Conservation (phyloP, 2,113 vertebrate species). For the Nibea coibor region DNA sequence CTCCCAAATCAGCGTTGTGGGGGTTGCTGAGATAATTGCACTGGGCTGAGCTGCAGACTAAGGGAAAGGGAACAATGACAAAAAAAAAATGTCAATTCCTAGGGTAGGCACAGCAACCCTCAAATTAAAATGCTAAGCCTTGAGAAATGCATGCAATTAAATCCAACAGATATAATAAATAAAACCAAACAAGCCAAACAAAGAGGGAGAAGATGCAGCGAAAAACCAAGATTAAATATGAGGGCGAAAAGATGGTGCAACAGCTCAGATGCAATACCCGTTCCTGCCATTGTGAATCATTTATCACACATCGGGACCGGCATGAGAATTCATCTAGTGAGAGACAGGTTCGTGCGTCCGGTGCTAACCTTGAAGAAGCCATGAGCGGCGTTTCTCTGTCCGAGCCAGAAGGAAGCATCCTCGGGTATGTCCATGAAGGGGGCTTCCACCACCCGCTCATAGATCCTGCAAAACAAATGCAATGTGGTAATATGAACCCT, state of each 20-base stretch:
- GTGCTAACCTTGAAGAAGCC: slow-evolving; percentile 92
- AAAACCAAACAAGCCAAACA: slow-evolving; percentile 59
- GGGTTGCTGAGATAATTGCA: slow-evolving; percentile 74
- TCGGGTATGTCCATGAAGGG: slow-evolving; percentile 92
- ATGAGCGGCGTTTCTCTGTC: slow-evolving; percentile 95
- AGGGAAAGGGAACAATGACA: slow-evolving; percentile 64
- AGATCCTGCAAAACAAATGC: slow-evolving; percentile 87
- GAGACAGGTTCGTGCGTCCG: not conserved
- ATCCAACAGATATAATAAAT: slow-evolving; percentile 62
- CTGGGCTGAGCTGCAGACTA: slow-evolving; percentile 66
- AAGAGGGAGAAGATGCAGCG: slow-evolving; percentile 35
- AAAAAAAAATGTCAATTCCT: slow-evolving; percentile 52
- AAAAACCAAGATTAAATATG: slow-evolving; percentile 19
- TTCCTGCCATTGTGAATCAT: slow-evolving; percentile 46
- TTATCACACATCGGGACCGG: slow-evolving; percentile 39
- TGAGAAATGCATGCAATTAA: slow-evolving; percentile 71
- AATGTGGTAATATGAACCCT: not conserved
- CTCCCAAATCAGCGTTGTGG: slow-evolving; percentile 69
- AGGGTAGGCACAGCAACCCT: slow-evolving; percentile 45
- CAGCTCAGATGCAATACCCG: slow-evolving; percentile 27
- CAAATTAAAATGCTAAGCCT: slow-evolving; percentile 65
- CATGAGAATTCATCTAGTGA: slow-evolving; percentile 21
- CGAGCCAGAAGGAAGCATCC: slow-evolving; percentile 93
- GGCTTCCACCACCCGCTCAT: slow-evolving; percentile 94
- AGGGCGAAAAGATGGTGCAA: slow-evolving; percentile 13